These are phyloP conservation scores for Polyergus mexicanus DNA, from an alignment of 1,140 invertebrate genomes.

Conservation along the genomic window DNA sequence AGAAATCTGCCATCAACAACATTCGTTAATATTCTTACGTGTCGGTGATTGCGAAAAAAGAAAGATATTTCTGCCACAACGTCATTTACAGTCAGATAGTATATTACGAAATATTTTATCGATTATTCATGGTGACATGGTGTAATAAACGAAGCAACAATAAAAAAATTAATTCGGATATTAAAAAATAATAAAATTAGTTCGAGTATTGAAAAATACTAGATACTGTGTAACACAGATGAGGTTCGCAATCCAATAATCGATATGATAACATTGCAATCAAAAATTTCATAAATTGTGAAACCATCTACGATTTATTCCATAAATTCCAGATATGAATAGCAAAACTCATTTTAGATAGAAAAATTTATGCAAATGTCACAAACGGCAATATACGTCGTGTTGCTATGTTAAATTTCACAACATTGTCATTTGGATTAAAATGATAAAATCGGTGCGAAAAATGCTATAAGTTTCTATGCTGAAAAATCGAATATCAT, in stretches of 20 bases:
- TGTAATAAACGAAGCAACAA: not conserved
- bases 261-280: slow-evolving; percentile 9
- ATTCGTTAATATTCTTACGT: slow-evolving; percentile 30
- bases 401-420: slow-evolving; percentile 19
- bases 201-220: not conserved
- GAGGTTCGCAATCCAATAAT: slow-evolving; percentile 26
- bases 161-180: slow-evolving; percentile 1
- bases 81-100: slow-evolving; percentile 8
- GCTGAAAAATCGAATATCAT: slow-evolving; percentile 29
- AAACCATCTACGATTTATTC: slow-evolving; percentile 42
- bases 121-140: not conserved
- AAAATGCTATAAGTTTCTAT: slow-evolving; percentile 11
- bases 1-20: not conserved
- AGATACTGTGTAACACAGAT: not conserved
- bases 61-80: not conserved
- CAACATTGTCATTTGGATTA: slow-evolving; percentile 27
- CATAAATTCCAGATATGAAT: slow-evolving; percentile 9
- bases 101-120: not conserved
- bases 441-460: slow-evolving; percentile 42
- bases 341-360: slow-evolving; percentile 27
- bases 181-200: not conserved
- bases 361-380: slow-evolving; percentile 41
- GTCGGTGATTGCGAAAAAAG: not conserved
- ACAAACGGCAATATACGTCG: slow-evolving; percentile 7
- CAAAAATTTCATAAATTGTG: slow-evolving; percentile 41